Conservation (phyloP, 2,113 vertebrate species). For the Pelecanoides urinatrix region DNA sequence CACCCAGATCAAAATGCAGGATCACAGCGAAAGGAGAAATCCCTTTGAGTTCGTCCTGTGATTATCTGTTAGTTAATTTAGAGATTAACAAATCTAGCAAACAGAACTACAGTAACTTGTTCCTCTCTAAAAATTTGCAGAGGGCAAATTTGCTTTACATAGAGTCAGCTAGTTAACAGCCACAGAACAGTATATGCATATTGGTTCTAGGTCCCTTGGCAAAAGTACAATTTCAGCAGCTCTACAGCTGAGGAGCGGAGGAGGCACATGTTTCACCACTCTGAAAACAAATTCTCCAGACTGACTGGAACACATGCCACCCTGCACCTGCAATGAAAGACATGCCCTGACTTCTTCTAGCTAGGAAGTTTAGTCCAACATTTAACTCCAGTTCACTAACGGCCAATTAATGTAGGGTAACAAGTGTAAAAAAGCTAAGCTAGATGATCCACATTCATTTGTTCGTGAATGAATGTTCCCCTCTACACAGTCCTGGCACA, state of each 20-base stretch:
- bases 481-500: background rate
- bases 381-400: background rate
- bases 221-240: background rate
- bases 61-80: background rate
- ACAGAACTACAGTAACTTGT: background rate
- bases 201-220: background rate
- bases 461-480: fast-evolving
- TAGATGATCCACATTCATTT: background rate
- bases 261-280: background rate
- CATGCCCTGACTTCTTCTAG: background rate
- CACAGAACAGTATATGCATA: background rate
- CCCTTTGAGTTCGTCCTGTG: background rate
- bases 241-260: background rate
- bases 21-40: background rate
- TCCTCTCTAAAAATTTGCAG: background rate
- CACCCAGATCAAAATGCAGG: background rate
- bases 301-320: background rate
- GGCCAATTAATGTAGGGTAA: background rate
- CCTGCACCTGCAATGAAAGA: background rate
- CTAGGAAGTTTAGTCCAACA: background rate
- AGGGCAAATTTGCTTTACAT: background rate
- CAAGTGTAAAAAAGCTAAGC: background rate
- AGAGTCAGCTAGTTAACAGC: background rate
- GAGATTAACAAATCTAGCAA: background rate
- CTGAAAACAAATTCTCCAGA: background rate